Conservation (phyloP, 2,888 invertebrate genomes). For the Vannuccia rotundouncinata region DNA sequence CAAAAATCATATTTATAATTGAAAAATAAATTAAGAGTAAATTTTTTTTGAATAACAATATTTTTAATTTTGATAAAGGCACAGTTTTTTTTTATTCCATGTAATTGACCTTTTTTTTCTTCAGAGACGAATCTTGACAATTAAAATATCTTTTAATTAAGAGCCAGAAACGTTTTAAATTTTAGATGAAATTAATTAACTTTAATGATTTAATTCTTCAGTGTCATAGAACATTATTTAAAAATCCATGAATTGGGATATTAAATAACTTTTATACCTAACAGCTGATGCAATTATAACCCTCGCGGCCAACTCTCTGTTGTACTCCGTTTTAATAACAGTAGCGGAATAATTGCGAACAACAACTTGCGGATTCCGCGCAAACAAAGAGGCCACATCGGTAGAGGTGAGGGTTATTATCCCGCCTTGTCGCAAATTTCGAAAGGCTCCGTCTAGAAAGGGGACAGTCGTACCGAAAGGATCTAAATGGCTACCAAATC, state of each 20-base stretch:
- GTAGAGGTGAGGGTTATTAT: constrained; percentile 47
- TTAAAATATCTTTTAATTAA: no score
- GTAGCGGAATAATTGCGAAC: constrained; percentile 46
- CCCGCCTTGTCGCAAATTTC: constrained; percentile 47
- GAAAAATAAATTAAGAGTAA: no score
- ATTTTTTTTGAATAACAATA: no score
- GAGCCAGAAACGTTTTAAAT: no score
- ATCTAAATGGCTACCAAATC: constrained; percentile 45
- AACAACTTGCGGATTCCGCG: constrained; percentile 46
- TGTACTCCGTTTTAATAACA: constrained; percentile 48
- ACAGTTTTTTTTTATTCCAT: no score
- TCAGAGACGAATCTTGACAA: no score
- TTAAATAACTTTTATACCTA: constrained; percentile 42
- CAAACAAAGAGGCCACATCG: constrained; percentile 49
- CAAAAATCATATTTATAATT: no score
- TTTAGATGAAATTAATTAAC: no score
- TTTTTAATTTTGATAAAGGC: no score
- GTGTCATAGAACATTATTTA: no score
- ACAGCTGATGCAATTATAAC: constrained; percentile 47
- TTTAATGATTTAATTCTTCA: neutral
- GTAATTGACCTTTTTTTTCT: no score
- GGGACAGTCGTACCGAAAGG: constrained; percentile 45
- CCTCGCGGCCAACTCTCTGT: constrained; percentile 49
- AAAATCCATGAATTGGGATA: no score
- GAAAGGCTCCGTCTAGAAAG: constrained; percentile 47